phyloP scores from a whole-genome alignment of 2,113 vertebrate genomes.

The Ginglymostoma cirratum region DNA sequence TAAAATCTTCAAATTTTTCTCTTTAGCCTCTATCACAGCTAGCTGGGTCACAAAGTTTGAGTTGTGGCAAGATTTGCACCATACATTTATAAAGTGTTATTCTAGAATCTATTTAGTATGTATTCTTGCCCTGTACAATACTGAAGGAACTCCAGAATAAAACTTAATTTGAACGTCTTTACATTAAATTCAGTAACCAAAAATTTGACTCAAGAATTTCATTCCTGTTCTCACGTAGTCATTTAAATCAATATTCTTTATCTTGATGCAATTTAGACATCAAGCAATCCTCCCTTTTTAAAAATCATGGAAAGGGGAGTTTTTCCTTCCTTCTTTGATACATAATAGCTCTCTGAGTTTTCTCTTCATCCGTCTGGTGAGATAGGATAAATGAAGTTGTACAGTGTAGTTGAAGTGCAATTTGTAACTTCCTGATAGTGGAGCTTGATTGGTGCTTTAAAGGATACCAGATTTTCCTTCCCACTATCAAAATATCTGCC shows the following conservation, averaged over 20 bases:
- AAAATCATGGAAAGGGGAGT: not conserved
- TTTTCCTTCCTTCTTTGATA: not conserved
- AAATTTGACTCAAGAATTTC: not conserved
- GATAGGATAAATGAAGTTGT: not conserved
- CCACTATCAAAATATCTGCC: not conserved
- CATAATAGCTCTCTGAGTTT: not conserved
- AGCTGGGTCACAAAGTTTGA: not conserved
- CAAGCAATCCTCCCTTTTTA: not conserved
- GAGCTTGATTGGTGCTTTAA: not conserved
- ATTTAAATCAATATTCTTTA: not conserved
- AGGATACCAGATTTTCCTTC: not conserved
- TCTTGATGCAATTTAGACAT: not conserved
- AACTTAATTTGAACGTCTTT: not conserved
- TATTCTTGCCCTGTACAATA: not conserved
- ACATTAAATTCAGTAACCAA: not conserved
- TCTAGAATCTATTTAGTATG: too few species aligned
- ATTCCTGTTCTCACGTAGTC: not conserved
- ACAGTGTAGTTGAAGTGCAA: not conserved
- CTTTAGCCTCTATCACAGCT: not conserved
- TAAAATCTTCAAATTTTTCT: not conserved
- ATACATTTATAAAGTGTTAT: too few species aligned
- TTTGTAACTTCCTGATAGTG: not conserved
- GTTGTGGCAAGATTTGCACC: not conserved
- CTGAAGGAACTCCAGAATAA: not conserved
- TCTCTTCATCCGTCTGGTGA: not conserved